Base-by-base conservation (phyloP, 1,140 invertebrate genomes). In the Drosophila bipectinata region DNA sequence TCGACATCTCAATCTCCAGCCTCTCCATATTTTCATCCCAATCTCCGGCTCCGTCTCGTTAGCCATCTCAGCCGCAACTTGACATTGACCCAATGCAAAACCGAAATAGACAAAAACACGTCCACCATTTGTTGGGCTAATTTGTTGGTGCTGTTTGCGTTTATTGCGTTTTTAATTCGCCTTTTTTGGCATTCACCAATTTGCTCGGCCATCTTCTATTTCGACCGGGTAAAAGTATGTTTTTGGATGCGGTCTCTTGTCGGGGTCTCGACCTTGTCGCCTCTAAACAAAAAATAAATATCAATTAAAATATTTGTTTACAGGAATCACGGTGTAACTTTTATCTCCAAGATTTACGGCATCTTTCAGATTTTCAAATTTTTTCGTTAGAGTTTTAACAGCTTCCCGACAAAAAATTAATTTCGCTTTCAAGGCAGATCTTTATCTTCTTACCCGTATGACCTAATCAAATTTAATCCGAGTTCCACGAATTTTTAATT, bases 41-140 rank as follows among this genome's bases (percentile, higher is more conserved):
- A 21, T 62, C 63, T 62, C 5, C 44, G 24, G 51, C 63, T 62
- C 2, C 44, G 24, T 18, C 28, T 30, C n/a, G 5, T 12, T 10
- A 32, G 6, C 14, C 49, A 32, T 45, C 57, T 12, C 48, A 47
- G 56, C 44, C 30, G 47, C 79, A 75, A 82, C 82, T 87, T 87
- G 82, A 87, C 82, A 87, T 87, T 87, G 82, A 87, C 82, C 82
- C 83, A 87, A 87, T 79, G 82, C 79, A 69, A 49, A 64, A 49
- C 45, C 51, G 21, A 66, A 74, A 72, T 75, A 60, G 63, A 80
- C 73, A 69, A 72, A 69, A 72, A 66, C 77, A 80, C 81, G 68
- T 68, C 55, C 57, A 67, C 60, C 49, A 48, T 72, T 79, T 55
- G 77, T 61, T 63, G 52, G 37, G 77, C 80, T 84, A 84, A 84